Percentiles rank a stretch among this genome's conserved stretches.
phyloP scores from a whole-genome alignment of 2,113 vertebrate species.

The Lophius piscatorius region DNA sequence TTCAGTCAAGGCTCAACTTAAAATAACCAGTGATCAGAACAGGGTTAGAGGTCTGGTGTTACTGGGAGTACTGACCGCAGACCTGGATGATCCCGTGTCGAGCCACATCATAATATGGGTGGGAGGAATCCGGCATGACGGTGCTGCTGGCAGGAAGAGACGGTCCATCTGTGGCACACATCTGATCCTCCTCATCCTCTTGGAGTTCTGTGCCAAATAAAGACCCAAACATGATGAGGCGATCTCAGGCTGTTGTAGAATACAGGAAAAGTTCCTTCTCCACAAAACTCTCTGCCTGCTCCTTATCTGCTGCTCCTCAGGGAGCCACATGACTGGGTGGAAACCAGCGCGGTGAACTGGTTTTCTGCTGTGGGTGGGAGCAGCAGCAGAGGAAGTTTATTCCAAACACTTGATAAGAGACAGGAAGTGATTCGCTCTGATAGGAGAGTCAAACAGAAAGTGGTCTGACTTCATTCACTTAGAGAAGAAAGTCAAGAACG shows the following conservation, averaged over 20 bases:
- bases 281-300: constrained; percentile 1
- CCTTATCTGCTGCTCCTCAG: neutral
- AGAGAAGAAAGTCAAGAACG: no score
- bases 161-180: neutral
- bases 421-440: constrained; percentile 47
- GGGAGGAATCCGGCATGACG: constrained; percentile 64
- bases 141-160: constrained; percentile 1
- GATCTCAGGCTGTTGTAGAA: no score
- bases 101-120: constrained; percentile 88
- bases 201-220: constrained; percentile 73
- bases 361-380: constrained; percentile 15
- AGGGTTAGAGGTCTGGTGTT: no score
- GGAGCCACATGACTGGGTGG: constrained; percentile 8
- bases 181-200: constrained; percentile 51
- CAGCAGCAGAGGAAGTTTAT: constrained; percentile 19
- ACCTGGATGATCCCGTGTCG: constrained; percentile 89
- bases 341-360: neutral
- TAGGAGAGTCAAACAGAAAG: neutral
- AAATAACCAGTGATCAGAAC: no score
- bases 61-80: constrained; percentile 73
- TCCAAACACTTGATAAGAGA: constrained; percentile 58
- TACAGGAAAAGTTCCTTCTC: neutral
- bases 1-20: no score
- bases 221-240: no score
- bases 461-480: neutral